Evolutionary conservation across 2,888 invertebrate genomes (phyloP).

Genomic region (Thysanoteuthis rhombus): DNA sequence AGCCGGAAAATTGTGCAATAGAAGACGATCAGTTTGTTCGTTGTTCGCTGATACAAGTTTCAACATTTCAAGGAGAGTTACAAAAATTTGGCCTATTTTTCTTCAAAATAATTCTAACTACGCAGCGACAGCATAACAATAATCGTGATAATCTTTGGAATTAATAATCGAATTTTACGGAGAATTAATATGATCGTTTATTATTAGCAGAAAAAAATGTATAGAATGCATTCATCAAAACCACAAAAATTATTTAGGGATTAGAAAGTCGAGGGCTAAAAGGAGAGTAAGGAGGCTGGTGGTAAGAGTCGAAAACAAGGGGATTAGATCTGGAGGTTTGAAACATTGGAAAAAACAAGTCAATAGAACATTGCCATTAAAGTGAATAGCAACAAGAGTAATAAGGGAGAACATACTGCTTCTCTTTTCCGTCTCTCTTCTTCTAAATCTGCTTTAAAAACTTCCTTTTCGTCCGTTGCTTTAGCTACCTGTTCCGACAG

Average conservation of each 20-base stretch:
- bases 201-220: neutral
- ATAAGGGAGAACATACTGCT: conserved; percentile 1
- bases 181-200: neutral
- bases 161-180: too few relatives aligned
- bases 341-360: neutral
- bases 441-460: neutral
- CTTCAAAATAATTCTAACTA: neutral
- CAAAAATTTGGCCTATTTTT: neutral
- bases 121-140: neutral
- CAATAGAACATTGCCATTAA: neutral
- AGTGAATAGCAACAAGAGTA: neutral
- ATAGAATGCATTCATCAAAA: neutral
- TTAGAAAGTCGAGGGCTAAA: neutral
- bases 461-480: conserved; percentile 15
- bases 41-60: neutral
- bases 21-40: too few relatives aligned
- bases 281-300: neutral
- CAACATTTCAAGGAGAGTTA: neutral
- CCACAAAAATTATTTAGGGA: neutral
- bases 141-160: too few relatives aligned
- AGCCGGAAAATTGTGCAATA: too few relatives aligned
- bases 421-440: neutral
- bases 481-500: conserved; percentile 27
- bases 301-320: neutral
- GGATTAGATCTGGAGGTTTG: neutral